Evolutionary conservation across 2,888 invertebrate species (phyloP).

Genomic region (Drosophila multiciliata): DNA sequence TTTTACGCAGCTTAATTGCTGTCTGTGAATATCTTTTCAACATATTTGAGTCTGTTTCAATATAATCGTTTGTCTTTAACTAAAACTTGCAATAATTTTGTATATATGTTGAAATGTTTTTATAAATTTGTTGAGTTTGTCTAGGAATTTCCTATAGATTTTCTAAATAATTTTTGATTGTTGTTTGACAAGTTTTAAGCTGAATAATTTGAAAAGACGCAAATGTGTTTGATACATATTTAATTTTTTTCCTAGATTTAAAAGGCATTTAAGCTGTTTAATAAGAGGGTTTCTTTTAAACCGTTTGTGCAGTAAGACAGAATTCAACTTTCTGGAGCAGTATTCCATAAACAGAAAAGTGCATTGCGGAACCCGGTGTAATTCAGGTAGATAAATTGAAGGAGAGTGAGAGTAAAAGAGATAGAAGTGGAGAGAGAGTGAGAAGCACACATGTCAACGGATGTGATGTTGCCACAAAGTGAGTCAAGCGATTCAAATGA

Average conservation of each 20-base stretch:
- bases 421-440: neutral
- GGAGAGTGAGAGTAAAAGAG: neutral
- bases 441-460: conserved; percentile 38
- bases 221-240: neutral
- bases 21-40: conserved; percentile 8
- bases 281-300: neutral
- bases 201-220: neutral
- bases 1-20: conserved; percentile 57
- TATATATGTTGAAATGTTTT: neutral
- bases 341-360: neutral
- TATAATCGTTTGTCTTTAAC: neutral
- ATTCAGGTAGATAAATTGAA: neutral
- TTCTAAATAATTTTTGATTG: neutral
- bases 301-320: neutral
- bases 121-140: neutral
- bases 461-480: conserved; percentile 59
- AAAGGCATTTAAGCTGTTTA: neutral
- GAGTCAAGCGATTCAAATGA: conserved; percentile 44
- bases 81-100: conserved; percentile 5
- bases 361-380: conserved; percentile 6
- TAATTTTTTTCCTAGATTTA: neutral
- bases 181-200: neutral
- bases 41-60: neutral
- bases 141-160: neutral
- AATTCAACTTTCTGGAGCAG: neutral